A percentile compares a stretch with the other conserved stretches of the same genome.
Conservation (phyloP, 2,888 invertebrate species). For the Agonopterix arenella region DNA sequence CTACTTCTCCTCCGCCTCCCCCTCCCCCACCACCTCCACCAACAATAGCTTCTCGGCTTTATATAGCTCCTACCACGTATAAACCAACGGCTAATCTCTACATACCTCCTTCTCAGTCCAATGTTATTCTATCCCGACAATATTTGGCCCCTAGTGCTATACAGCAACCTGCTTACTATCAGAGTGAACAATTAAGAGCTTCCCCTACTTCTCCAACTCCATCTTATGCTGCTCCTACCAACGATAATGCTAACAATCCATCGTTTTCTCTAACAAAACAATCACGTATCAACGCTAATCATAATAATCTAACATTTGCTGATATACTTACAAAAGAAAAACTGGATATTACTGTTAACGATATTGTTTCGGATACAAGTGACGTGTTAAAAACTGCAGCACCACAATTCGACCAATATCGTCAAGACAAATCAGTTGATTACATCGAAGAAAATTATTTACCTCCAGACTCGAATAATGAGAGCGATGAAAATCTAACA, state of each 20-base stretch:
- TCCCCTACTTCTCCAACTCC: slow-evolving; percentile 31
- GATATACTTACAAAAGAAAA: slow-evolving; percentile 64
- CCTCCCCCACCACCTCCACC: slow-evolving; percentile 30
- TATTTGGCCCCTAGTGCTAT: slow-evolving; percentile 37
- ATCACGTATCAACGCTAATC: slow-evolving; percentile 28
- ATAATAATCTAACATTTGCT: slow-evolving; percentile 53
- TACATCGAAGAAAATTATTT: slow-evolving; percentile 33
- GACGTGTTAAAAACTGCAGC: slow-evolving; percentile 44
- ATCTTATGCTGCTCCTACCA: slow-evolving; percentile 18
- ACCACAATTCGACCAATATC: slow-evolving; percentile 34
- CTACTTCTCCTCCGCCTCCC: slow-evolving; percentile 19
- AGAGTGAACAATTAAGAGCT: slow-evolving; percentile 32
- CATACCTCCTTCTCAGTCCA: slow-evolving; percentile 38
- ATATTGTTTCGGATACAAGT: slow-evolving; percentile 58
- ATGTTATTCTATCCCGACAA: slow-evolving; percentile 32
- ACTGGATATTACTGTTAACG: slow-evolving; percentile 53
- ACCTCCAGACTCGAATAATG: slow-evolving; percentile 26
- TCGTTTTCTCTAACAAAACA: slow-evolving; percentile 31
- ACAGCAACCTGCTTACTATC: slow-evolving; percentile 27
- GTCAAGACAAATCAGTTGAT: slow-evolving; percentile 30
- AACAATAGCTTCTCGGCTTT: slow-evolving; percentile 38
- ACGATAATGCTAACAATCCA: slow-evolving; percentile 20
- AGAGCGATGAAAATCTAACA: slow-evolving; percentile 49
- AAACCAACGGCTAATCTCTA: slow-evolving; percentile 45
- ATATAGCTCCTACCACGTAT: slow-evolving; percentile 50